Percentiles rank a stretch among this genome's conserved stretches.
phyloP scores from a whole-genome alignment of 2,113 vertebrate species.

The Galeopterus variegatus region DNA sequence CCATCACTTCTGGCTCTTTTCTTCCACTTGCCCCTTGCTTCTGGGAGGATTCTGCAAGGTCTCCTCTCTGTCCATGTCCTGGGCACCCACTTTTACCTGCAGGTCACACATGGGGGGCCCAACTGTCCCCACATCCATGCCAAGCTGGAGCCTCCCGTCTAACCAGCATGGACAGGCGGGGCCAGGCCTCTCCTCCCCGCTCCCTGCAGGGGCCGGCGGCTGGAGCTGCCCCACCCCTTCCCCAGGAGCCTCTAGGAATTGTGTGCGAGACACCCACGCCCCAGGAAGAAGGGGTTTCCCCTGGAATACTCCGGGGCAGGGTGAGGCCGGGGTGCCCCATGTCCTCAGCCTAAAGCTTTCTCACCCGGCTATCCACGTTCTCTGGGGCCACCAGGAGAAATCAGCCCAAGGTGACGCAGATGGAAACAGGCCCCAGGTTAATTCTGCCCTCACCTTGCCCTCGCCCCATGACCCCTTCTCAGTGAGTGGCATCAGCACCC shows the following conservation, averaged over 20 bases:
- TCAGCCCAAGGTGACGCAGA: not conserved
- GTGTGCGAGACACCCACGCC: not conserved
- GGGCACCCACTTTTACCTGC: too few relatives aligned
- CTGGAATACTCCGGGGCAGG: too few relatives aligned
- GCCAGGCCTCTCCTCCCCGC: not conserved
- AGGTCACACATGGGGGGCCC: not conserved
- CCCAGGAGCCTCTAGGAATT: not conserved
- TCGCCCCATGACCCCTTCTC: too few relatives aligned
- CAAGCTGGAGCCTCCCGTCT: not conserved
- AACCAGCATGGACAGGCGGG: not conserved
- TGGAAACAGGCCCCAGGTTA: not conserved
- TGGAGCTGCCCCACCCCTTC: not conserved
- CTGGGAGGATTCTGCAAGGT: not conserved
- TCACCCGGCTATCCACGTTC: not conserved
- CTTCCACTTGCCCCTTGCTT: not conserved
- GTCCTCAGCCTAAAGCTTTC: not conserved
- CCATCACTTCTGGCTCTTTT: not conserved
- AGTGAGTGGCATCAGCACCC: not conserved
- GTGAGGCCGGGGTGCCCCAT: not conserved
- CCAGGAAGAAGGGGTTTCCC: not conserved
- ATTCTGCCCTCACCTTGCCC: too few relatives aligned
- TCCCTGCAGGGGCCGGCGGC: not conserved
- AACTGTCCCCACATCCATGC: not conserved
- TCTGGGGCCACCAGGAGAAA: not conserved
- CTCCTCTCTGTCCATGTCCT: not conserved